Evolutionary conservation across 2,888 invertebrate species (phyloP).

Genomic region (Prionchulus punctatus): DNA sequence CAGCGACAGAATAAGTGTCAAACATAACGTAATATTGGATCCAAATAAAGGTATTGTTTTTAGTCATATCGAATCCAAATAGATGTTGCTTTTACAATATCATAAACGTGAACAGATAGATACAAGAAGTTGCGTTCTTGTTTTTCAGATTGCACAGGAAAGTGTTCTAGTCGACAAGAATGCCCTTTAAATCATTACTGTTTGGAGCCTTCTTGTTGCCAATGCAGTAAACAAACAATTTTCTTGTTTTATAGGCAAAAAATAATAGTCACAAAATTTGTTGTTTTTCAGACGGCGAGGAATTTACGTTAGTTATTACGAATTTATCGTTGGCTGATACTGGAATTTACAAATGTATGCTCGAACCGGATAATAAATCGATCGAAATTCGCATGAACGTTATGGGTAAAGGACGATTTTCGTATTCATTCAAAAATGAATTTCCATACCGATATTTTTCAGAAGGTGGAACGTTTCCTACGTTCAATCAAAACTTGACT

Average conservation of each 20-base stretch:
- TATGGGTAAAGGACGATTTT: not conserved
- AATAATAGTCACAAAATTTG: no score
- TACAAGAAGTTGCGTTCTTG: not conserved
- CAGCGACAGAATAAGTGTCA: not conserved
- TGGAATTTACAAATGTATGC: conserved; percentile 7
- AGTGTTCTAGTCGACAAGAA: not conserved
- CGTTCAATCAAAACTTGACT: conserved; percentile 9
- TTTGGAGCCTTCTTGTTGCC: conserved; percentile 9
- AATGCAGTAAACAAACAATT: conserved; percentile 8
- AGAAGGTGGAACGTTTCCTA: conserved; percentile 8
- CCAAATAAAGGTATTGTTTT: not conserved
- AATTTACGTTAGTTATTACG: conserved; percentile 9
- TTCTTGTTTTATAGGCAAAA: no score
- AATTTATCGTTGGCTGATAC: conserved; percentile 6
- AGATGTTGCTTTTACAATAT: no score
- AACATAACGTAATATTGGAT: not conserved
- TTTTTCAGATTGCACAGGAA: conserved; percentile 8
- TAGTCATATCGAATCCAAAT: not conserved
- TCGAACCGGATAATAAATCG: not conserved
- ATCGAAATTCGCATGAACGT: conserved; percentile 2
- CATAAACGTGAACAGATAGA: no score
- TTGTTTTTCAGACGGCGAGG: conserved; percentile 8
- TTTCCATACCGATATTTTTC: not conserved
- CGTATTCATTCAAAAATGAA: not conserved
- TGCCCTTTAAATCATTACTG: conserved; percentile 5